Evolutionary conservation across 1,140 invertebrate species (phyloP), one percentile per base, ranked within the genome.

Genomic region (Myzus persicae): DNA sequence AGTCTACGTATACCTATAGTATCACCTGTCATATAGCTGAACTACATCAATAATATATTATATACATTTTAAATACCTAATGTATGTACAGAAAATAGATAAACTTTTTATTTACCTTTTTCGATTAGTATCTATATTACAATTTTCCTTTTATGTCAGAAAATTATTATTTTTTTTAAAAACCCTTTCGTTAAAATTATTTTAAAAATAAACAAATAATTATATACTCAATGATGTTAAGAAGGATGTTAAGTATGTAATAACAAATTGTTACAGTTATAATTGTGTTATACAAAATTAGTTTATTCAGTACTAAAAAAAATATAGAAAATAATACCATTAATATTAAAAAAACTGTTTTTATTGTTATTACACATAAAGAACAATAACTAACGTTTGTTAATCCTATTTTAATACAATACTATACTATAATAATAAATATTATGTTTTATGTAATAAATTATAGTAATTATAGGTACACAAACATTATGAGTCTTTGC

Each of bases 251-350:
- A 76, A 14, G 59, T 76, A 5, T 76, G 26, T 7, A 11, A 31
- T 67, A n/a, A 67, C 9, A 67, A 67, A 67, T 31, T 31, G 2
- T 26, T 11, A n/a, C n/a, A n/a, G n/a, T n/a, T 76, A 76, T 8
- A 18, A 76, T 76, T 76, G 31, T 76, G 18, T 76, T 6, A 6
- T 76, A 36, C 59, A n/a, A n/a, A 76, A 76, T 76, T n/a, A n/a
- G 31, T 76, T 76, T n/a, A 76, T 76, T n/a, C n/a, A 76, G 59
- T 76, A 76, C n/a, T n/a, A 59, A 76, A 76, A 76, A 76, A n/a
- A 22, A 22, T 51, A 51, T 51, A 51, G 48, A 51, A 51, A n/a
- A 36, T 76, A 76, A n/a, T 67, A n/a, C 14, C 59, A 76, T n/a
- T 76, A 76, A 76, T 14, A 76, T n/a, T 76, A 44, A 0, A 76